Percentiles rank a stretch among this genome's conserved stretches.
Evolutionary conservation across 2,113 vertebrate genomes (phyloP).

Genomic region (Sakesphorus luctuosus): DNA sequence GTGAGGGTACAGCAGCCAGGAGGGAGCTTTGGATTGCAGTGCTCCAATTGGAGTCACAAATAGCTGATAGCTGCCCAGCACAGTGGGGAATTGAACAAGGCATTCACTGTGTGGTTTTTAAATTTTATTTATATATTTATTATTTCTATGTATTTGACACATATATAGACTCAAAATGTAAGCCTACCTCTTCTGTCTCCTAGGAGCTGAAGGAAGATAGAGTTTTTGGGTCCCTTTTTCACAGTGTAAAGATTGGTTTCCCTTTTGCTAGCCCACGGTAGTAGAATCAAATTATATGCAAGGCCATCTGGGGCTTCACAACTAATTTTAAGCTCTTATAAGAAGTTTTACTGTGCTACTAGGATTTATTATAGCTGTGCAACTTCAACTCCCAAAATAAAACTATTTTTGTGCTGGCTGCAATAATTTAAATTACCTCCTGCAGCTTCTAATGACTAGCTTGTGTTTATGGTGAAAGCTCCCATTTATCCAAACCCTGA

Average conservation of each 20-base stretch:
- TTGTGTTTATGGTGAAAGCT: not conserved
- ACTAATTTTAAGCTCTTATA: conserved; percentile 9
- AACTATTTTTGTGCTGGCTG: conserved; percentile 21
- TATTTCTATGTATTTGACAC: not conserved
- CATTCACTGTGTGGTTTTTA: not conserved
- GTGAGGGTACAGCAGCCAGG: not conserved
- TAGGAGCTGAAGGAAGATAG: not conserved
- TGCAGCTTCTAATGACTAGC: not conserved
- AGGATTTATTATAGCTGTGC: conserved; percentile 15
- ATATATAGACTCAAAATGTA: not conserved
- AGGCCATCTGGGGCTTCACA: conserved; percentile 3
- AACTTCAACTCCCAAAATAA: not conserved
- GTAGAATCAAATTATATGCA: not conserved
- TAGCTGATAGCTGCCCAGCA: not conserved
- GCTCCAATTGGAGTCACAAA: not conserved
- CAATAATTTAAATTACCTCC: not conserved
- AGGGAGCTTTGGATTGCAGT: not conserved
- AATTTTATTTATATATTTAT: not conserved
- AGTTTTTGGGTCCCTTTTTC: not conserved
- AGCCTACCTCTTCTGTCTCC: not conserved
- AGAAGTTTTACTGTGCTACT: not conserved
- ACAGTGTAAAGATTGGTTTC: not conserved
- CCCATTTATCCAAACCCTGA: not conserved
- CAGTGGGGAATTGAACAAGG: not conserved
- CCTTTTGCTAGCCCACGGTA: not conserved